Conservation (phyloP, 2,113 vertebrate species). For the Oncorhynchus keta region DNA sequence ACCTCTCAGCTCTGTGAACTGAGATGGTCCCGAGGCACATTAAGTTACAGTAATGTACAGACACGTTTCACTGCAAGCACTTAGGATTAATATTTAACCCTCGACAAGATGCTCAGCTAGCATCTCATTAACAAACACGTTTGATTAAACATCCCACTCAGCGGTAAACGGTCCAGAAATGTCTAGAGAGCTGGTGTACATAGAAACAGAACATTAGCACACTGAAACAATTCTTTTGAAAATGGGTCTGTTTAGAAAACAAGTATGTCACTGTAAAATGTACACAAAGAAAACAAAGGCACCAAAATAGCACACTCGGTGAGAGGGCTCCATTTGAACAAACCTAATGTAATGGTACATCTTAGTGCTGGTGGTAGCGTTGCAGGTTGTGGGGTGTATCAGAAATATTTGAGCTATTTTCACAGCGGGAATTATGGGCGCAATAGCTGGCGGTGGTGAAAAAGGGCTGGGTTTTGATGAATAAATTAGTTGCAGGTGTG, state of each 20-base stretch:
- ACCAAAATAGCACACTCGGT: not conserved
- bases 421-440: too few relatives aligned
- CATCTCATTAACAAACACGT: not conserved
- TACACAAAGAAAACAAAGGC: not conserved
- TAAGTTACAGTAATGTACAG: conserved; percentile 8
- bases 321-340: too few relatives aligned
- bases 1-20: not conserved
- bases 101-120: not conserved
- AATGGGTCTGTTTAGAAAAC: not conserved
- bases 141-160: not conserved
- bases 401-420: too few relatives aligned
- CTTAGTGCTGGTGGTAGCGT: too few relatives aligned
- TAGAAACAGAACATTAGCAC: not conserved
- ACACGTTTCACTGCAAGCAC: conserved; percentile 12
- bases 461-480: too few relatives aligned
- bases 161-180: not conserved
- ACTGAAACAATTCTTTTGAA: not conserved
- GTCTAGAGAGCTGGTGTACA: not conserved
- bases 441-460: too few relatives aligned
- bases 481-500: too few relatives aligned
- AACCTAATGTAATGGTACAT: too few relatives aligned
- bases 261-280: not conserved
- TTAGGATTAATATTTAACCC: conserved; percentile 22
- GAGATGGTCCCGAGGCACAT: not conserved
- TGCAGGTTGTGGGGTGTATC: too few relatives aligned